Evolutionary conservation across 2,113 vertebrate species (phyloP).

Genomic region (Trichechus manatus): DNA sequence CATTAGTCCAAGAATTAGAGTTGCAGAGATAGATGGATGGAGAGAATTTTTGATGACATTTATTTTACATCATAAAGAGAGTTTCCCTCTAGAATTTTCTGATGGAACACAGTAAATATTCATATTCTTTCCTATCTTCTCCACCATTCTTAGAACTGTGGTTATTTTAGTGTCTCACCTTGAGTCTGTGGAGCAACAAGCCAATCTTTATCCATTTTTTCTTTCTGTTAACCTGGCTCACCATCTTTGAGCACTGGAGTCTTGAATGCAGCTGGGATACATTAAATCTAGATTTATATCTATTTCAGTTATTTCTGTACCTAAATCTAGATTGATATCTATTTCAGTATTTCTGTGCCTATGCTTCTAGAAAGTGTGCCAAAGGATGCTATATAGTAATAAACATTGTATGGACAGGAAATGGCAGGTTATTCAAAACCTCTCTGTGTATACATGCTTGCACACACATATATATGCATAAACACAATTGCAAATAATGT

Average conservation of each 20-base stretch:
- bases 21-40: background rate
- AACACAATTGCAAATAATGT: background rate
- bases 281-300: background rate
- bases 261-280: background rate
- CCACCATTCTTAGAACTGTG: background rate
- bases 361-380: background rate
- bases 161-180: background rate
- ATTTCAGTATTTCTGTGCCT: background rate
- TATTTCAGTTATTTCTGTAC: background rate
- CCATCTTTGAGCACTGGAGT: background rate
- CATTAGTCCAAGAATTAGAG: background rate
- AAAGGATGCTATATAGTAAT: background rate
- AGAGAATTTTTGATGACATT: background rate
- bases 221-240: background rate
- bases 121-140: background rate
- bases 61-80: background rate
- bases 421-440: background rate
- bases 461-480: background rate
- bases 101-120: background rate
- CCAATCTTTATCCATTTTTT: background rate
- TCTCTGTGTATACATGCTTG: background rate
- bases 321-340: background rate
- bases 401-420: background rate
- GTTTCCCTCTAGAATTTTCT: background rate
- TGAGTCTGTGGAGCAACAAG: background rate